phyloP scores from a whole-genome alignment of 2,797 vertebrate species.

The Centropyge bicolor region DNA sequence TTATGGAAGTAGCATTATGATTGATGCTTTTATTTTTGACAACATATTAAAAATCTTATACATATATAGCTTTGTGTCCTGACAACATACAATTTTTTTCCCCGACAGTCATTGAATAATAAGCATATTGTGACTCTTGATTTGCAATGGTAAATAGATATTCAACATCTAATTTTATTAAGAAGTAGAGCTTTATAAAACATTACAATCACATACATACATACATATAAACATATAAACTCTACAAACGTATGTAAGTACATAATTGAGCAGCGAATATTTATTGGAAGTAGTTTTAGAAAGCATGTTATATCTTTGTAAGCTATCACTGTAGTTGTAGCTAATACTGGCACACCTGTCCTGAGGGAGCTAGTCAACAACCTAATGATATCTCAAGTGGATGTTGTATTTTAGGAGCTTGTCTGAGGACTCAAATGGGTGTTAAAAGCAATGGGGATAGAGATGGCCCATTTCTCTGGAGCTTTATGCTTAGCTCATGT shows the following conservation, averaged over 20 bases:
- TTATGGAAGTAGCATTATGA: neutral
- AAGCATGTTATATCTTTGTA: neutral
- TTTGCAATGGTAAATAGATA: neutral
- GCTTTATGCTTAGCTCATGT: conserved; percentile 20
- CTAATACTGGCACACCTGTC: conserved; percentile 45
- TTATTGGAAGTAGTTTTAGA: neutral
- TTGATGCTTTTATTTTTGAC: neutral
- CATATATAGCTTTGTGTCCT: neutral
- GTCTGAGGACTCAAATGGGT: conserved; percentile 25
- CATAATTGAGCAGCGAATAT: neutral
- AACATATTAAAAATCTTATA: neutral
- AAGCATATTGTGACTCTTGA: neutral
- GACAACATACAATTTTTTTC: neutral
- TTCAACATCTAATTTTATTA: neutral
- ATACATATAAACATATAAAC: too few relatives aligned
- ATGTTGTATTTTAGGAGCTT: conserved; percentile 59
- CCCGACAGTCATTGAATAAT: neutral
- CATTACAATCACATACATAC: neutral
- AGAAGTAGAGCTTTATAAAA: neutral
- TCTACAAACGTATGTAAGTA: too few relatives aligned
- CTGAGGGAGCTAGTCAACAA: conserved; percentile 39
- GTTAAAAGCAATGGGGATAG: conserved; percentile 31
- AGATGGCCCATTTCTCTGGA: conserved; percentile 37
- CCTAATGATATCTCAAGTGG: conserved; percentile 71
- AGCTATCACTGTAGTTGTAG: conserved; percentile 5